Conservation (phyloP, 2,888 invertebrate genomes). For the Busseola fusca region DNA sequence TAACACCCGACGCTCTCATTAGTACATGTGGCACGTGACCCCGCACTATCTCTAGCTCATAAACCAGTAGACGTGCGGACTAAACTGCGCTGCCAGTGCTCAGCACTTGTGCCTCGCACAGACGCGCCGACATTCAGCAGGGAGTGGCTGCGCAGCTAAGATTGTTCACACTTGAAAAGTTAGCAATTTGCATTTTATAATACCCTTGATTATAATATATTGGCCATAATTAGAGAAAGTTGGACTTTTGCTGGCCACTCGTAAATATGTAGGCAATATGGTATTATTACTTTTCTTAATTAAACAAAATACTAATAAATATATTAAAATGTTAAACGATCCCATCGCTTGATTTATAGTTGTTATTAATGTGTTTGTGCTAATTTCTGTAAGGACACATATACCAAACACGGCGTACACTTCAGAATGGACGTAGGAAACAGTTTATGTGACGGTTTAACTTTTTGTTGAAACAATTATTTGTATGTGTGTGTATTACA, state of each 20-base stretch:
- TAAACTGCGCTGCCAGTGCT: neutral
- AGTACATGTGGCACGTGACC: slow-evolving; percentile 17
- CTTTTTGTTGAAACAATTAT: neutral
- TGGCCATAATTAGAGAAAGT: slow-evolving; percentile 52
- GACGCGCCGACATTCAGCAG: neutral
- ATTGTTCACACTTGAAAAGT: slow-evolving; percentile 13
- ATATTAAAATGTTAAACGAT: slow-evolving; percentile 28
- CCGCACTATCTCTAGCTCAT: neutral
- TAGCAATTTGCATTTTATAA: slow-evolving; percentile 48
- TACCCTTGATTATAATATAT: slow-evolving; percentile 38
- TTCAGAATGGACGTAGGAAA: neutral
- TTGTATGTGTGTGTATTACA: neutral
- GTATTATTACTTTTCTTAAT: slow-evolving; percentile 40
- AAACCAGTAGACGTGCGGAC: no score
- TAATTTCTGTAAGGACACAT: neutral
- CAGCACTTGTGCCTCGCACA: neutral
- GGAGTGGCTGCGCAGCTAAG: neutral
- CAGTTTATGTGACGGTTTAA: neutral
- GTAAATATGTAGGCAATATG: slow-evolving; percentile 42
- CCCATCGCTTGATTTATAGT: slow-evolving; percentile 18
- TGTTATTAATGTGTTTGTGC: slow-evolving; percentile 12
- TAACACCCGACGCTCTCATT: slow-evolving; percentile 26
- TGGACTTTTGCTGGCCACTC: slow-evolving; percentile 16
- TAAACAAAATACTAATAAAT: slow-evolving; percentile 48
- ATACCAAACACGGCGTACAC: no score